Base-by-base conservation (phyloP, 2,113 vertebrate species). In the Corynorhinus townsendii region DNA sequence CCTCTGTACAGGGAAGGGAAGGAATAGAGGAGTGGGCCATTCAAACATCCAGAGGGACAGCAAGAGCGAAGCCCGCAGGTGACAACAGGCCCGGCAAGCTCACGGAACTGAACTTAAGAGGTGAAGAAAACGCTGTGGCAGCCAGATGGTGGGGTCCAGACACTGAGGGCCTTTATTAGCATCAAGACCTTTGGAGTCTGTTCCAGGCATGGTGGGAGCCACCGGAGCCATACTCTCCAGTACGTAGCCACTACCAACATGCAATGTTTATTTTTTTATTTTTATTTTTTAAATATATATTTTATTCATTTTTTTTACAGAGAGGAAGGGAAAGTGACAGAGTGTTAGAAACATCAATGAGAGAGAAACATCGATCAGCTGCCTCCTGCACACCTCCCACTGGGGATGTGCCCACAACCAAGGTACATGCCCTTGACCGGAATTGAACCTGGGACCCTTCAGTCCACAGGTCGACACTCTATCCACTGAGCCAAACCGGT, bases 181-280 rank as follows among this genome's bases (percentile, higher is more conserved):
- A 43, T 26, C 38, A 3, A 35, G 14, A 38, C 35, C 75, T 5
- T 7, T 0, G 52, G 40, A 8, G 35, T 38, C 76, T 26, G 4
- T 43, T 33, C 30, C 4, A 45, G 68, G 35, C 10, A 3, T 0
- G 5, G 52, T 1, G 16, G 66, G 26, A 28, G 38, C 86, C 59
- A 7, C 4, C 0, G 4, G 12, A 30, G 3, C 26, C 15, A 2
- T 2, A 0, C 33, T 6, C 66, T 6, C 12, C 22, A 14, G 20
- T 3, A 16, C 0, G 4, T 0, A 14, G 43, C 73, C 33, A 5
- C 24, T 9, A 7, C 52, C 64, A 22, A 73, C 24, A 1, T 1
- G 5, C 0, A 7, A 43, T 10, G 4, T 26, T 38, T 24, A n/a
- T n/a, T n/a, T n/a, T n/a, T n/a, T n/a, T n/a, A n/a, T n/a, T n/a